Percentiles rank a stretch among this genome's conserved stretches.
phyloP scores from a whole-genome alignment of 2,113 vertebrate species.

The Halcyon malimbica region DNA sequence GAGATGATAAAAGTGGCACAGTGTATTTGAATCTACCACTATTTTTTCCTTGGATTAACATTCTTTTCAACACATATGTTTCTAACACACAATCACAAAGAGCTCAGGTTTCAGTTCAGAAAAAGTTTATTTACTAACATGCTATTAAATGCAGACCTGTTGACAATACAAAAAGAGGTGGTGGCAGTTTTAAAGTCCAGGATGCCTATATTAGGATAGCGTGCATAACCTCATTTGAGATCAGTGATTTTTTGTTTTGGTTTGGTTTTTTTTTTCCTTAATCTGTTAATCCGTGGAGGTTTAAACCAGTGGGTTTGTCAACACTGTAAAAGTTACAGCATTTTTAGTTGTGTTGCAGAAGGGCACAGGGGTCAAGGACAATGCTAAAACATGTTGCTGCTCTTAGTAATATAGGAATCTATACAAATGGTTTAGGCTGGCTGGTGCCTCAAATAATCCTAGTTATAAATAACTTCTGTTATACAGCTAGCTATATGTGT shows the following conservation, averaged over 20 bases:
- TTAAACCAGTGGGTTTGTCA: not conserved
- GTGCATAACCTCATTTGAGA: not conserved
- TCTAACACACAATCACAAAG: not conserved
- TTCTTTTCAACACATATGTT: not conserved
- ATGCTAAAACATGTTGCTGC: not conserved
- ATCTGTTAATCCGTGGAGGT: not conserved
- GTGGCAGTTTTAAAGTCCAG: not conserved
- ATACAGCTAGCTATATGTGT: not conserved
- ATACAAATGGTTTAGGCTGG: not conserved
- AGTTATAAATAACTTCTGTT: conserved; percentile 39
- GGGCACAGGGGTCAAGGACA: not conserved
- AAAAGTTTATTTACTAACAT: not conserved
- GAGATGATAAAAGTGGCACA: not conserved
- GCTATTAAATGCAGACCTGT: not conserved
- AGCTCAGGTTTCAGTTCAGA: not conserved
- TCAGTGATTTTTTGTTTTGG: not conserved
- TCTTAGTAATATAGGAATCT: not conserved
- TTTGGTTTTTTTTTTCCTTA: not conserved
- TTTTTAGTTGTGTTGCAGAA: not conserved
- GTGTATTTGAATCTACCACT: not conserved
- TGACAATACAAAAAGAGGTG: not conserved
- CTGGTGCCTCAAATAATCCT: conserved; percentile 51
- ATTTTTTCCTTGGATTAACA: not conserved
- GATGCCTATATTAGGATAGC: not conserved
- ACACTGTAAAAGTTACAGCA: not conserved